A percentile compares a stretch with the other conserved stretches of the same genome.
These are phyloP conservation scores for Montipora capricornis DNA, from an alignment of 64 coral and sea anemone genomes.

Conservation along the genomic window DNA sequence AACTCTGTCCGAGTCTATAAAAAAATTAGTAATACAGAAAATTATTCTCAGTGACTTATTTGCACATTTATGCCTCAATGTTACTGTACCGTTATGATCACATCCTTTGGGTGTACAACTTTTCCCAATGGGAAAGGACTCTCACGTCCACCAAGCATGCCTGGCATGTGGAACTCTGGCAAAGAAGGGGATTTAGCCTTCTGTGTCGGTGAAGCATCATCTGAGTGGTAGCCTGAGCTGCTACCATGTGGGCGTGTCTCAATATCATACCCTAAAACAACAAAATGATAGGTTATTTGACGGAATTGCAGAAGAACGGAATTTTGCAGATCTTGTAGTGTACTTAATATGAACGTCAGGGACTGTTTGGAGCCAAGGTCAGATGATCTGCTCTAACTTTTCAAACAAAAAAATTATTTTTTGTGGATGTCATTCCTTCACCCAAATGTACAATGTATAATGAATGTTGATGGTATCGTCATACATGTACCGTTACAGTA, in stretches of 20 bases:
- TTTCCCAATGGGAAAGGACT: neutral
- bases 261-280: conserved; percentile 44
- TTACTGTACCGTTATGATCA: conserved; percentile 36
- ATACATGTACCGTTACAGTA: too few relatives aligned
- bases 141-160: conserved; percentile 72
- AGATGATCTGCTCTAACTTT: too few relatives aligned
- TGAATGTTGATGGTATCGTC: too few relatives aligned
- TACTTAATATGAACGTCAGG: too few relatives aligned
- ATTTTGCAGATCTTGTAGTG: too few relatives aligned
- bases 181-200: conserved; percentile 51
- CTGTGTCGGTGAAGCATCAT: conserved; percentile 71
- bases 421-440: too few relatives aligned
- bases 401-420: too few relatives aligned
- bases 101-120: conserved; percentile 57
- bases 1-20: conserved; percentile 29
- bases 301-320: too few relatives aligned
- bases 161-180: conserved; percentile 73
- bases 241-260: conserved; percentile 71
- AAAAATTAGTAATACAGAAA: neutral
- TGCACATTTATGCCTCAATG: neutral
- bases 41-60: neutral
- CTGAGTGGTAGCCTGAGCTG: conserved; percentile 98
- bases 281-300: too few relatives aligned
- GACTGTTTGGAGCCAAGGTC: too few relatives aligned
- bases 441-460: too few relatives aligned